Conservation (phyloP, 2,113 vertebrate genomes). For the Hemibagrus wyckioides region DNA sequence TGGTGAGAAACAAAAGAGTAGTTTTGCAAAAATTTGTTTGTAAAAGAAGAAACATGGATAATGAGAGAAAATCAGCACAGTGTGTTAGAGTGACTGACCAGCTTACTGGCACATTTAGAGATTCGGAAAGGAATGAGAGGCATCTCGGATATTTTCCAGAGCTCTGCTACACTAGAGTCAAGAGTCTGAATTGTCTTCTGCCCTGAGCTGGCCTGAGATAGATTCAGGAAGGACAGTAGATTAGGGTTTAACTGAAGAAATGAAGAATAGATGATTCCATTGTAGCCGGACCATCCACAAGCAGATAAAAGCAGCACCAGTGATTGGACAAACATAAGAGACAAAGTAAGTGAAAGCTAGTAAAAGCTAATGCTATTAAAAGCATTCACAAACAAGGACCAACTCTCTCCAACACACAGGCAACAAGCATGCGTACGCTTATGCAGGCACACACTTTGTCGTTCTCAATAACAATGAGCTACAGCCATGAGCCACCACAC, state of each 20-base stretch:
- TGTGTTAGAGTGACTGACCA: conserved; percentile 33
- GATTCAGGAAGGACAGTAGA: neutral
- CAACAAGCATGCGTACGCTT: conserved; percentile 38
- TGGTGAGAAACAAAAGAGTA: conserved; percentile 29
- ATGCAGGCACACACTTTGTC: conserved; percentile 39
- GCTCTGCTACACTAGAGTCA: conserved; percentile 62
- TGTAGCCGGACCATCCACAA: neutral
- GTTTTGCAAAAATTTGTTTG: conserved; percentile 5
- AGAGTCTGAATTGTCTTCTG: conserved; percentile 38
- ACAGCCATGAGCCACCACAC: conserved; percentile 68
- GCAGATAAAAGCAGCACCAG: neutral
- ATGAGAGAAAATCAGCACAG: conserved; percentile 35
- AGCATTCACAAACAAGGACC: conserved; percentile 20
- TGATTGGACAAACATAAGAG: neutral
- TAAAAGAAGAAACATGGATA: conserved; percentile 12
- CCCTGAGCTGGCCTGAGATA: conserved; percentile 34
- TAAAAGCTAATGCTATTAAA: conserved; percentile 15
- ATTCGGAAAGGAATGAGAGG: conserved; percentile 72
- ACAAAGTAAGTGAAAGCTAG: neutral
- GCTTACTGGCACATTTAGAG: conserved; percentile 53
- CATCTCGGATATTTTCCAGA: conserved; percentile 76
- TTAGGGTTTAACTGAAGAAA: neutral
- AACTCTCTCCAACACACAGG: conserved; percentile 11
- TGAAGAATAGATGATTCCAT: neutral
- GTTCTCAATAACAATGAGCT: conserved; percentile 74